Evolutionary conservation across 2,113 vertebrate species (phyloP).

Genomic region (Crotalus tigris): DNA sequence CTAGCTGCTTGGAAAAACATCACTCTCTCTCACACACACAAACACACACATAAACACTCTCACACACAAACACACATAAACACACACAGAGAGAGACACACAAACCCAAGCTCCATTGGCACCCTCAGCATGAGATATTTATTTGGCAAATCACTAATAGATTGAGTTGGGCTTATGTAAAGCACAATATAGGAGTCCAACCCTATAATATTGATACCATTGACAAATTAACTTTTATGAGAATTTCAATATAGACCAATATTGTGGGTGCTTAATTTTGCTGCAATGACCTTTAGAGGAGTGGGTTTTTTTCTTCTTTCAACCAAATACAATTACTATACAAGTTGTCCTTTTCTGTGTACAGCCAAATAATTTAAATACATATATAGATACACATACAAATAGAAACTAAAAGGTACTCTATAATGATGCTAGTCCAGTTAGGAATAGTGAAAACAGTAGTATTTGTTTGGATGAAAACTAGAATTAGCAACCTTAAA

Average conservation of each 20-base stretch:
- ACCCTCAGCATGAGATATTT: not conserved
- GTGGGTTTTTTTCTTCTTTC: not conserved
- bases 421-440: not conserved
- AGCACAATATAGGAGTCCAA: not conserved
- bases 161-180: not conserved
- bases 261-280: not conserved
- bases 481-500: not conserved
- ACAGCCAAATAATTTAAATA: not conserved
- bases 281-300: not conserved
- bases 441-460: not conserved
- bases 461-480: not conserved
- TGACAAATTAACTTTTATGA: not conserved
- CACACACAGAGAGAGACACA: not conserved
- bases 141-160: not conserved
- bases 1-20: not conserved
- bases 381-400: not conserved
- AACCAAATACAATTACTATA: not conserved
- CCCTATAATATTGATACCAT: not conserved
- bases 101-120: not conserved
- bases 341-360: not conserved
- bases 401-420: not conserved
- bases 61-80: no score
- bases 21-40: no score
- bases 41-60: no score
- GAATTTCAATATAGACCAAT: not conserved